phyloP scores from a whole-genome alignment of 2,797 vertebrate species.

The Scyliorhinus canicula region DNA sequence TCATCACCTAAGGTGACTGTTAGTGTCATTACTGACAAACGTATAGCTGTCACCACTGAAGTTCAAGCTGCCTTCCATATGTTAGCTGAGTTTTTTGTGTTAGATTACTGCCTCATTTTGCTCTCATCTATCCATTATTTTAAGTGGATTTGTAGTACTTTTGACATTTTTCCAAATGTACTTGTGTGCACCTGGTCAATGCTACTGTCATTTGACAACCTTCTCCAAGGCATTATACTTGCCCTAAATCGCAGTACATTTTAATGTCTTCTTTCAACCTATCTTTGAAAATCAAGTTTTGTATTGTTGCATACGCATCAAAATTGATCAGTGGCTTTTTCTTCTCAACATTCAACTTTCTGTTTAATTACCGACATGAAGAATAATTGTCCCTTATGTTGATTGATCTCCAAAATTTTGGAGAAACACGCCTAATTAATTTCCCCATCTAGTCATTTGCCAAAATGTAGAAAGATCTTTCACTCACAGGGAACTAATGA shows the following conservation, averaged over 20 bases:
- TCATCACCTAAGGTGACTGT: not conserved
- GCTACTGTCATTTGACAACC: not conserved
- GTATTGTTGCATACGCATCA: not conserved
- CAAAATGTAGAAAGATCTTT: not conserved
- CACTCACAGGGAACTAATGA: not conserved
- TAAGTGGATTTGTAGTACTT: not conserved
- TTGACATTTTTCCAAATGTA: not conserved
- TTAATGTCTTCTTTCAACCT: not conserved
- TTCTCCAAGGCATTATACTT: not conserved
- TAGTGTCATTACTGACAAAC: not conserved
- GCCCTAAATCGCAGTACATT: not conserved
- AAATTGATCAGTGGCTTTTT: not conserved
- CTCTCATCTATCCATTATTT: slow-evolving; percentile 12
- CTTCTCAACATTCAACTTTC: not conserved
- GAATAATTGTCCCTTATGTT: not conserved
- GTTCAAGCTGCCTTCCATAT: not conserved
- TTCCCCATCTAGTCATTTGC: not conserved
- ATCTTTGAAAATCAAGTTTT: not conserved
- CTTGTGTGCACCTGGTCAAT: not conserved
- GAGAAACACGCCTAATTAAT: not conserved
- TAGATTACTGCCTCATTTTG: not conserved
- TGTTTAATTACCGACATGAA: not conserved
- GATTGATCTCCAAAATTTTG: not conserved
- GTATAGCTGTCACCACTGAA: not conserved
- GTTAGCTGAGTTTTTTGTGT: not conserved